Percentiles rank a stretch among this genome's conserved stretches.
These are phyloP conservation scores for Tachystola acroxantha DNA, from an alignment of 2,888 invertebrate species.

Conservation along the genomic window DNA sequence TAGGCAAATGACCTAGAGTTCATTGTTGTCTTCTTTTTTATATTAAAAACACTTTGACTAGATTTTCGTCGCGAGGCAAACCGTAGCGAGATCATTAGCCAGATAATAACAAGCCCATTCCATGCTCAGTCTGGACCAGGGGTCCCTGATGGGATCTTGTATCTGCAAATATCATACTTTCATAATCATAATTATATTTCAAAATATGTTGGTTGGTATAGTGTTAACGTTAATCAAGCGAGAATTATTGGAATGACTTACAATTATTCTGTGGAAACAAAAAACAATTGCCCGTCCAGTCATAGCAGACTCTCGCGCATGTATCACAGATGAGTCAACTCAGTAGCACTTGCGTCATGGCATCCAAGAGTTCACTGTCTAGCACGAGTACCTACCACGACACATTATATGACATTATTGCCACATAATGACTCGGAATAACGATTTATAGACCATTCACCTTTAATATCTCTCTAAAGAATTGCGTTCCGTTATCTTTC, in stretches of 20 bases:
- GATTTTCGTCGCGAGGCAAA: too few relatives aligned
- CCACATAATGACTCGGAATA: neutral
- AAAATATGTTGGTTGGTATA: too few relatives aligned
- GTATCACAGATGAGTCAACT: slow-evolving; percentile 48
- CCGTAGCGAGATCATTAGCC: too few relatives aligned
- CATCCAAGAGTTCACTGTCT: slow-evolving; percentile 8
- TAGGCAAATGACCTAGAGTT: too few relatives aligned
- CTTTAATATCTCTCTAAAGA: too few relatives aligned
- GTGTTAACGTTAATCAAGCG: too few relatives aligned
- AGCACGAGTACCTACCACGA: neutral
- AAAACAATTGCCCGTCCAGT: slow-evolving; percentile 43
- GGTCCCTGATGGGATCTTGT: too few relatives aligned
- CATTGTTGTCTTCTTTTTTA: neutral
- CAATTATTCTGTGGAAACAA: slow-evolving; percentile 20
- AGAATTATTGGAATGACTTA: slow-evolving; percentile 11
- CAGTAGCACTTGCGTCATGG: slow-evolving; percentile 47
- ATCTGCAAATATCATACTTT: too few relatives aligned
- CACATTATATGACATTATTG: neutral
- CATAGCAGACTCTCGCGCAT: slow-evolving; percentile 32
- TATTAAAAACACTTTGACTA: neutral
- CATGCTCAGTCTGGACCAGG: too few relatives aligned
- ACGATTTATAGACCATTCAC: neutral
- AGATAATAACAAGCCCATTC: too few relatives aligned
- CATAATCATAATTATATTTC: too few relatives aligned
- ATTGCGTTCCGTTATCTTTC: neutral